Conservation (phyloP, 2,797 vertebrate genomes). For the Takifugu ocellatus region DNA sequence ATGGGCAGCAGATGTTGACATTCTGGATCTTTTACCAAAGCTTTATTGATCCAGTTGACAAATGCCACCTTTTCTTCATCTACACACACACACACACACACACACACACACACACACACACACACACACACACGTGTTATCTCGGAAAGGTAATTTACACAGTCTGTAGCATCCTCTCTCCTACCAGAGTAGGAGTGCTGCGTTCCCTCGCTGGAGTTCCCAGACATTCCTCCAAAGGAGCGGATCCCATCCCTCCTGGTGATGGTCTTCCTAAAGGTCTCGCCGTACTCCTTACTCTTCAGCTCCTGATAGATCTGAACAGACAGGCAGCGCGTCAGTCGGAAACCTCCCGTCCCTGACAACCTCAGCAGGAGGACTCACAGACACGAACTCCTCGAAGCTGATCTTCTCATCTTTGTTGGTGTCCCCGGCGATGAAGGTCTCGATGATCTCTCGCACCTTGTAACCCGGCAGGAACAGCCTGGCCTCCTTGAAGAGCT, state of each 20-base stretch:
- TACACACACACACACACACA: slow-evolving; percentile 50
- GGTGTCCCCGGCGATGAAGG: slow-evolving; percentile 85
- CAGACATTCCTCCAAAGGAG: slow-evolving; percentile 89
- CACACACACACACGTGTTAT: neutral
- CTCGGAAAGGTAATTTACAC: too few relatives aligned
- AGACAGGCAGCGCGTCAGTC: slow-evolving; percentile 13
- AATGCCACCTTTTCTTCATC: slow-evolving; percentile 99
- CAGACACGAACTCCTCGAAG: slow-evolving; percentile 95
- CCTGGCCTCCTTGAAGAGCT: slow-evolving; percentile 93
- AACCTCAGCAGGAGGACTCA: slow-evolving; percentile 53
- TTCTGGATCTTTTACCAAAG: slow-evolving; percentile 87
- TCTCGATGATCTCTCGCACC: slow-evolving; percentile 90
- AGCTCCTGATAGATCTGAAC: slow-evolving; percentile 84
- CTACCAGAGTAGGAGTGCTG: slow-evolving; percentile 97
- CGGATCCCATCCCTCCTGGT: slow-evolving; percentile 88
- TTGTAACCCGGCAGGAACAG: slow-evolving; percentile 91
- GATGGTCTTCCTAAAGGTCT: slow-evolving; percentile 88
- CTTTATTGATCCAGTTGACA: slow-evolving; percentile 97
- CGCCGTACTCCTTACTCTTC: slow-evolving; percentile 91
- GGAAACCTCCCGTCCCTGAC: fast-evolving
- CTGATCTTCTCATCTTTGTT: slow-evolving; percentile 95
- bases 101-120: neutral
- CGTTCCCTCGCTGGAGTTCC: slow-evolving; percentile 91
- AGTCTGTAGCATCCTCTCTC: slow-evolving; percentile 1
- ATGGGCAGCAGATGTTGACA: slow-evolving; percentile 90